Conservation (phyloP, 2,113 vertebrate genomes). For the Ifrita kowaldi region DNA sequence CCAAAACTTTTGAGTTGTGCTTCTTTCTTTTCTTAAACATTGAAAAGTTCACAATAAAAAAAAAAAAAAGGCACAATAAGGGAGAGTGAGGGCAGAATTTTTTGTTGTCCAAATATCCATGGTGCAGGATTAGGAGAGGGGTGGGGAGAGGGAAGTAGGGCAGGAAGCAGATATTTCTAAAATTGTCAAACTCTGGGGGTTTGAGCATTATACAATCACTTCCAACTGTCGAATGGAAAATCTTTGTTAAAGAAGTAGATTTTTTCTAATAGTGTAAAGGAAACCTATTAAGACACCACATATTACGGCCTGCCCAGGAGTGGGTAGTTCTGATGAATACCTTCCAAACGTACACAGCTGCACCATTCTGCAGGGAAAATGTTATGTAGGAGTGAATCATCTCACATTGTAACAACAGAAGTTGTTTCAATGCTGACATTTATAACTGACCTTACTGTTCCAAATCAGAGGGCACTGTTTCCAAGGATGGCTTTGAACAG, state of each 20-base stretch:
- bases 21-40: not conserved
- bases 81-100: not conserved
- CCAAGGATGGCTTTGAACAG: not conserved
- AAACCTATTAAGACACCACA: not conserved
- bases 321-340: not conserved
- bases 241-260: not conserved
- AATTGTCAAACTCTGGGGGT: not conserved
- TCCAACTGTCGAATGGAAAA: not conserved
- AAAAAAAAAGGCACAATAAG: not conserved
- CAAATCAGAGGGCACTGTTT: not conserved
- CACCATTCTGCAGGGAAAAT: not conserved
- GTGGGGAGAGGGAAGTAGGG: not conserved
- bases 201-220: not conserved
- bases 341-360: not conserved
- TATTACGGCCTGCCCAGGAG: not conserved
- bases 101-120: not conserved
- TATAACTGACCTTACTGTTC: not conserved
- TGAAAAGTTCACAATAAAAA: not conserved
- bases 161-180: not conserved
- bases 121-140: not conserved
- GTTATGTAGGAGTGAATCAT: not conserved
- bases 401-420: not conserved
- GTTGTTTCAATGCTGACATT: not conserved
- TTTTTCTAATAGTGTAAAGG: not conserved
- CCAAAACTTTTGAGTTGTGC: not conserved